These are phyloP conservation scores for Bothrops jararaca DNA, from an alignment of 2,113 vertebrate genomes.

Conservation along the genomic window DNA sequence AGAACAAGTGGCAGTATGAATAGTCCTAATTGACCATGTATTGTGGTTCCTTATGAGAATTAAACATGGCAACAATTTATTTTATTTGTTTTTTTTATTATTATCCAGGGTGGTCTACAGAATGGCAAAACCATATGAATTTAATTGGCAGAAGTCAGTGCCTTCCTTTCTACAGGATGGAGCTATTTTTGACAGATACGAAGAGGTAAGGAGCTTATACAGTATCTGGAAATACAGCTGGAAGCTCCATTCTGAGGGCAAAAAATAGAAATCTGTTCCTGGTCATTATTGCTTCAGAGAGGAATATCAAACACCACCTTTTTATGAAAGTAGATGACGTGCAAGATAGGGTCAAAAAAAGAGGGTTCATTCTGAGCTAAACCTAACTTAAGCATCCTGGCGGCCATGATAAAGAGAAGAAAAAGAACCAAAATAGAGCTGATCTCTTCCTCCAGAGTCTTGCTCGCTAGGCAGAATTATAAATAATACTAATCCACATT, in stretches of 20 bases:
- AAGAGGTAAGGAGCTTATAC: slow-evolving; percentile 84
- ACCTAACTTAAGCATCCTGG: background rate
- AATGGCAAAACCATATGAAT: slow-evolving; percentile 98
- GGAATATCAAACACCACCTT: background rate
- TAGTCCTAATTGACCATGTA: background rate
- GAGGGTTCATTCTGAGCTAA: background rate
- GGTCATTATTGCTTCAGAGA: background rate
- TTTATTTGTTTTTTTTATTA: slow-evolving; percentile 47
- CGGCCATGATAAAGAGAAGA: background rate
- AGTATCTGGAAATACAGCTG: background rate
- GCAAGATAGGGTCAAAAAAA: background rate
- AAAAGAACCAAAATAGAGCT: background rate
- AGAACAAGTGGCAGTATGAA: background rate
- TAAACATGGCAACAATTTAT: slow-evolving; percentile 31
- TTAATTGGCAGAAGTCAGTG: slow-evolving; percentile 96
- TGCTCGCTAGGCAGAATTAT: background rate
- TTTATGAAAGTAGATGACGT: background rate
- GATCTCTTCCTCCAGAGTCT: background rate
- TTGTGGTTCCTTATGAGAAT: background rate
- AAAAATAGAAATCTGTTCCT: background rate
- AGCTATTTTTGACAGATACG: slow-evolving; percentile 90
- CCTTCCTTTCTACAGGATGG: slow-evolving; percentile 94
- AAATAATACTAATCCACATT: background rate
- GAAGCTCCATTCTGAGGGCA: background rate
- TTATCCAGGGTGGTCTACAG: slow-evolving; percentile 78